A percentile compares a stretch with the other conserved stretches of the same genome.
Conservation (phyloP, 2,797 vertebrate genomes). For the Myiotriccus ornatus region DNA sequence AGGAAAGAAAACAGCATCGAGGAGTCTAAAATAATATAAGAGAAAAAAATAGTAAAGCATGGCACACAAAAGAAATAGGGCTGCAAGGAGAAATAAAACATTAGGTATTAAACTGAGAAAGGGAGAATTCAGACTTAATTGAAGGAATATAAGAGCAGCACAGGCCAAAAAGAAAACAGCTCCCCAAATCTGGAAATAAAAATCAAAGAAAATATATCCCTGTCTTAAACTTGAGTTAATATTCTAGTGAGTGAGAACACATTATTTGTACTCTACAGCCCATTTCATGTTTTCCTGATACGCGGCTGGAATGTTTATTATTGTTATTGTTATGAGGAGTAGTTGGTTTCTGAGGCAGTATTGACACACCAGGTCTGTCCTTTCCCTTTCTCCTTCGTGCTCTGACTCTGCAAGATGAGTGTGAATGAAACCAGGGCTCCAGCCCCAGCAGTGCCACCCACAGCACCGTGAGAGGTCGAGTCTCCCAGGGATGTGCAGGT, state of each 20-base stretch:
- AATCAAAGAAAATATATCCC: neutral
- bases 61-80: neutral
- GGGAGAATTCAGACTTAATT: neutral
- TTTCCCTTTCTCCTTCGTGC: neutral
- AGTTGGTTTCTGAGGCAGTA: neutral
- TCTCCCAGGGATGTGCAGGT: neutral
- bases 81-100: neutral
- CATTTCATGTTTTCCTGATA: neutral
- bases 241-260: neutral
- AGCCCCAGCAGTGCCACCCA: neutral
- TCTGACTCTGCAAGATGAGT: neutral
- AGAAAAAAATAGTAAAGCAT: neutral
- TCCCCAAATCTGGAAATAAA: neutral
- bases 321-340: neutral
- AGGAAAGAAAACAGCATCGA: neutral
- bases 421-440: neutral
- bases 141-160: neutral
- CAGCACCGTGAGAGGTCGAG: neutral
- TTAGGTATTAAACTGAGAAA: neutral
- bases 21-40: neutral
- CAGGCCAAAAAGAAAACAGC: neutral
- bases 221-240: neutral
- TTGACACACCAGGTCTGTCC: neutral
- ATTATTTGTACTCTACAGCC: neutral
- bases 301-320: rapidly evolving